These are phyloP conservation scores for Prosapia bicincta DNA, from an alignment of 2,888 invertebrate genomes.

Conservation along the genomic window DNA sequence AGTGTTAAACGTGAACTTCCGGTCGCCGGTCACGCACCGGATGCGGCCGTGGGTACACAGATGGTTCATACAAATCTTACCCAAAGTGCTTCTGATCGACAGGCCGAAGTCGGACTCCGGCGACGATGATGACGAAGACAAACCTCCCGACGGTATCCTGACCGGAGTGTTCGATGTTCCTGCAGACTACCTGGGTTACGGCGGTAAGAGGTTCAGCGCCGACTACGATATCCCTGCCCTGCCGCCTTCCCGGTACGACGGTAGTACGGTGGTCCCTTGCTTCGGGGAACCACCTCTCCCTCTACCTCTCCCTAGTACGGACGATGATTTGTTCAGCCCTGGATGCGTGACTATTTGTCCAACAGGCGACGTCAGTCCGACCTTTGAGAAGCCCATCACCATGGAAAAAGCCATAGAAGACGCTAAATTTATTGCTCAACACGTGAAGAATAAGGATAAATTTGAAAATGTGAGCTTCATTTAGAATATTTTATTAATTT, in stretches of 20 bases:
- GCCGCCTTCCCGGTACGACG: constrained; percentile 42
- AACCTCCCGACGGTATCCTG: constrained; percentile 60
- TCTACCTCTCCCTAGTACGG: constrained; percentile 65
- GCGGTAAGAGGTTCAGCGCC: constrained; percentile 58
- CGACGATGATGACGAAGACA: constrained; percentile 47
- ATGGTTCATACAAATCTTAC: constrained; percentile 67
- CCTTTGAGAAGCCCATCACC: constrained; percentile 66
- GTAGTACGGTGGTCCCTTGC: constrained; percentile 56
- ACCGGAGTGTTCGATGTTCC: constrained; percentile 75
- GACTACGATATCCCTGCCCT: constrained; percentile 69
- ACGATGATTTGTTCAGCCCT: constrained; percentile 80
- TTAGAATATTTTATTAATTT: no score
- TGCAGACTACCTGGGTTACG: constrained; percentile 53
- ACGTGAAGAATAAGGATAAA: constrained; percentile 91
- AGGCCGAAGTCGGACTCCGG: constrained; percentile 77
- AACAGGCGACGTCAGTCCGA: constrained; percentile 58
- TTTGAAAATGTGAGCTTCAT: constrained; percentile 88
- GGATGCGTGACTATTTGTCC: constrained; percentile 32
- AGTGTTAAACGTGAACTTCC: constrained; percentile 86
- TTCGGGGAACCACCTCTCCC: constrained; percentile 64
- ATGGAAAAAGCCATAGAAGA: constrained; percentile 92
- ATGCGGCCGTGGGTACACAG: constrained; percentile 82
- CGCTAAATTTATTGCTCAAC: constrained; percentile 91
- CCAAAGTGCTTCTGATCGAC: constrained; percentile 75
- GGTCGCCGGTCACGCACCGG: constrained; percentile 88